Evolutionary conservation across 2,113 vertebrate species (phyloP).

Genomic region (Hippocampus zosterae): DNA sequence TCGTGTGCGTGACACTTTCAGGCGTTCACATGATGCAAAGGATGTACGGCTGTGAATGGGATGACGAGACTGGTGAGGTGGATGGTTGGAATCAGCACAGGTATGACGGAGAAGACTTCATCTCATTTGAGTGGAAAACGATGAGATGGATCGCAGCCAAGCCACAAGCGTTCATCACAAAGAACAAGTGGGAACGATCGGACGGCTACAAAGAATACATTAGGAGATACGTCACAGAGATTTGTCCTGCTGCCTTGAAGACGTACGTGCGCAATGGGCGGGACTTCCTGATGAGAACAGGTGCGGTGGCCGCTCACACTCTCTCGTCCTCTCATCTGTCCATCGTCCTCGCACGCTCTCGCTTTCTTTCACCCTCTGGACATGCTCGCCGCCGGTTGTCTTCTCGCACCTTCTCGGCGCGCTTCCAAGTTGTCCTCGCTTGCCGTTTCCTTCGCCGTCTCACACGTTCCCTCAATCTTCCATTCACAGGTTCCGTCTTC

Average conservation of each 20-base stretch:
- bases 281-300: slow-evolving; percentile 10
- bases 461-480: no score
- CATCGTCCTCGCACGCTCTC: no score
- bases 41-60: slow-evolving; percentile 25
- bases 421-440: no score
- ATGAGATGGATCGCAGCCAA: not conserved
- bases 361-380: no score
- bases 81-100: rapidly evolving
- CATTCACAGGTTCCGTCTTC: no score
- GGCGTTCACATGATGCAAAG: not conserved
- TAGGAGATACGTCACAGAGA: not conserved
- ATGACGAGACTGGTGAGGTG: rapidly evolving
- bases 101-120: slow-evolving; percentile 52
- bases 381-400: no score
- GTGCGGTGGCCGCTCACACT: not conserved
- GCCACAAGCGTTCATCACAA: slow-evolving; percentile 2
- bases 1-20: slow-evolving; percentile 16
- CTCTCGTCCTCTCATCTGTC: not conserved
- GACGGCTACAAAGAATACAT: no score
- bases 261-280: slow-evolving; percentile 28
- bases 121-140: slow-evolving; percentile 30
- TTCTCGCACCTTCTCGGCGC: no score
- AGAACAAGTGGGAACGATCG: not conserved
- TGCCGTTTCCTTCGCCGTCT: no score
- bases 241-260: slow-evolving; percentile 21